A percentile compares a stretch with the other conserved stretches of the same genome.
Evolutionary conservation across 2,888 invertebrate genomes (phyloP).

Genomic region (Clitarchus hookeri): DNA sequence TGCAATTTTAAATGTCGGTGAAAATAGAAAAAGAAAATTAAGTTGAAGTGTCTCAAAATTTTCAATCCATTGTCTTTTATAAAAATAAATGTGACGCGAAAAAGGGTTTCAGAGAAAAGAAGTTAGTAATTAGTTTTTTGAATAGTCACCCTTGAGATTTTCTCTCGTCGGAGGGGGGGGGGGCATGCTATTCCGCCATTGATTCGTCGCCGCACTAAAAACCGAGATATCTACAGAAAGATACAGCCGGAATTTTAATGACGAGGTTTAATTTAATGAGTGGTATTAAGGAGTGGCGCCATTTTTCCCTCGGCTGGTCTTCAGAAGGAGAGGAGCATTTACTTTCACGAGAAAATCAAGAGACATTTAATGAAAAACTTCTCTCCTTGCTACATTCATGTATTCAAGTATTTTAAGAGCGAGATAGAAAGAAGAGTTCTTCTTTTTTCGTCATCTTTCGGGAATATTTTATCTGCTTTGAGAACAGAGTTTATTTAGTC

Average conservation of each 20-base stretch:
- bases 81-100: constrained; percentile 18
- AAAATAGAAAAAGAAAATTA: constrained; percentile 1
- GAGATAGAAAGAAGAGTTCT: background rate
- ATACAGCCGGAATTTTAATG: constrained; percentile 22
- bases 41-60: constrained; percentile 27
- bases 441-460: background rate
- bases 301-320: background rate
- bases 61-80: constrained; percentile 23
- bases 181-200: constrained; percentile 23
- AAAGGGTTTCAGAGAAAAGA: constrained; percentile 14
- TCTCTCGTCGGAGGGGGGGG: no score
- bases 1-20: background rate
- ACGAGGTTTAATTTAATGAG: constrained; percentile 23
- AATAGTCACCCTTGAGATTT: constrained; percentile 15
- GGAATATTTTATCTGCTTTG: background rate
- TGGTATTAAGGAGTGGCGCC: constrained; percentile 10
- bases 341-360: constrained; percentile 19
- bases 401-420: background rate
- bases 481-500: background rate
- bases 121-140: constrained; percentile 32
- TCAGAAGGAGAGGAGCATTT: background rate
- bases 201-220: constrained; percentile 25
- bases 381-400: constrained; percentile 19
- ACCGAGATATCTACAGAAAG: constrained; percentile 16
- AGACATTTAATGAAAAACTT: constrained; percentile 22